phyloP scores from a whole-genome alignment of 2,113 vertebrate genomes.

The Gavia stellata region DNA sequence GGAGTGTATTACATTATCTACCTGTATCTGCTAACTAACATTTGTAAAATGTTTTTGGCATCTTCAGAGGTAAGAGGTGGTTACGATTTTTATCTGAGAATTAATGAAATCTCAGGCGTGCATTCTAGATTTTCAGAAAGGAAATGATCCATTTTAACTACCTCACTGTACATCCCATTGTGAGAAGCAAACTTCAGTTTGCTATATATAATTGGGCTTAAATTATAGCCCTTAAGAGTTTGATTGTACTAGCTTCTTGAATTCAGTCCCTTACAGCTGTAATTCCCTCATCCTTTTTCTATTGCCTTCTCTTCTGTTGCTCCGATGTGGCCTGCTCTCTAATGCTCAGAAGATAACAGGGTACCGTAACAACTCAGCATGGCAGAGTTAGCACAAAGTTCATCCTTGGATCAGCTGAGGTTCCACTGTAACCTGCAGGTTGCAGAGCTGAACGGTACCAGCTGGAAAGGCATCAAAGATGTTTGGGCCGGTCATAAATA shows the following conservation, averaged over 20 bases:
- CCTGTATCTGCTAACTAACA: rapidly evolving
- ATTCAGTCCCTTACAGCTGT: background rate
- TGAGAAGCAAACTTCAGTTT: background rate
- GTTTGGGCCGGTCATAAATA: background rate
- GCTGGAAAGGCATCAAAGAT: background rate
- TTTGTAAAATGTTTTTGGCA: background rate
- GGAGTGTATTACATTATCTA: background rate
- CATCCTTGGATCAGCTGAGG: background rate
- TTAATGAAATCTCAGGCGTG: background rate
- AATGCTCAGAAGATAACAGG: background rate
- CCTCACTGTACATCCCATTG: background rate
- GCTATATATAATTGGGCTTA: background rate
- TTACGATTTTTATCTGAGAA: background rate
- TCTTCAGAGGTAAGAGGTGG: background rate
- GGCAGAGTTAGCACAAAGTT: background rate
- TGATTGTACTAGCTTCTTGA: background rate
- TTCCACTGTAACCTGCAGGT: background rate
- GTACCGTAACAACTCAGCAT: background rate
- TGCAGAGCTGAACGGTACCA: background rate
- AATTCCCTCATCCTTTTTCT: background rate
- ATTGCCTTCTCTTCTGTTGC: background rate
- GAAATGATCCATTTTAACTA: background rate
- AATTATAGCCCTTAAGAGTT: background rate
- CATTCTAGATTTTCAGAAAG: background rate
- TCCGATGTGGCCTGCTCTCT: background rate